These are phyloP conservation scores for Pachliopta kotzebuea DNA, from an alignment of 2,888 invertebrate species.

Conservation along the genomic window DNA sequence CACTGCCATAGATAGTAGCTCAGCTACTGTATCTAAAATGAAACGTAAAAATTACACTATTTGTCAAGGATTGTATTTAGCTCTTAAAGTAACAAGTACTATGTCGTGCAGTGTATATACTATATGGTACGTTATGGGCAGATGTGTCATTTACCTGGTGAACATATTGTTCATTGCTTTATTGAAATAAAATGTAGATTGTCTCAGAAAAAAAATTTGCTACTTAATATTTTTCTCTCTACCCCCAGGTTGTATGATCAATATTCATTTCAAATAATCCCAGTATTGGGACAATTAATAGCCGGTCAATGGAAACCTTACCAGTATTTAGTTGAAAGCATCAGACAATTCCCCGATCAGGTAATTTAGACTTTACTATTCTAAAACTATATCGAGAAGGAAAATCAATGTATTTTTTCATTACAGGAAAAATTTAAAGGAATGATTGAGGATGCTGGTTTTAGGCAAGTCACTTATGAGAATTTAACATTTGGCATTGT, in stretches of 20 bases:
- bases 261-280: conserved; percentile 99
- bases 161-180: too few relatives aligned
- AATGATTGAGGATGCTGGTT: conserved; percentile 95
- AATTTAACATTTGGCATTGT: conserved; percentile 95
- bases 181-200: too few relatives aligned
- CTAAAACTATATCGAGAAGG: neutral
- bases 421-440: conserved; percentile 89
- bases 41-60: too few relatives aligned
- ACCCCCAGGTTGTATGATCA: conserved; percentile 92
- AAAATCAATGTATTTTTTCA: conserved; percentile 16
- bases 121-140: too few relatives aligned
- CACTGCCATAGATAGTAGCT: too few relatives aligned
- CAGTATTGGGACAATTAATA: conserved; percentile 95
- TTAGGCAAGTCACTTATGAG: conserved; percentile 91
- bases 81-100: too few relatives aligned
- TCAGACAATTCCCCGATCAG: conserved; percentile 96
- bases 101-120: too few relatives aligned
- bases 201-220: neutral
- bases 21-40: too few relatives aligned
- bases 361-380: conserved; percentile 53
- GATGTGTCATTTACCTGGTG: too few relatives aligned
- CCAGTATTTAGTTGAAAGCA: conserved; percentile 99
- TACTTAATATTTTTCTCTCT: neutral
- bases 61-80: too few relatives aligned
- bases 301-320: conserved; percentile 98